Conservation (phyloP, 2,113 vertebrate species). For the Boleophthalmus pectinirostris region DNA sequence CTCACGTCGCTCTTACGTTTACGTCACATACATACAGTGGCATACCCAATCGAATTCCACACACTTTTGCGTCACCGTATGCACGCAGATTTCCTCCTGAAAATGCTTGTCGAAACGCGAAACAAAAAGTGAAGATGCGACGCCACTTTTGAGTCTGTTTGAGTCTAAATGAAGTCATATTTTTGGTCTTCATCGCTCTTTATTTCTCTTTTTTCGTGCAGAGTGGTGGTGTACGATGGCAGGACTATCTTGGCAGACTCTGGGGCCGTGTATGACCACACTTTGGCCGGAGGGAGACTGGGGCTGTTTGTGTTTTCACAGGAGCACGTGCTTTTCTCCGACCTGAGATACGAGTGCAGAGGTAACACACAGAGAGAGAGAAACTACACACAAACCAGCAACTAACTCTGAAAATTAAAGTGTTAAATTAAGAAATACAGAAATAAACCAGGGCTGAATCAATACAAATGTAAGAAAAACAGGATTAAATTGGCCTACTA, state of each 20-base stretch:
- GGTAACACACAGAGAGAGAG: conserved; percentile 76
- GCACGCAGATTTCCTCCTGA: too few species aligned
- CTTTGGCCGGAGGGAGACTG: conserved; percentile 89
- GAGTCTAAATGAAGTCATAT: neutral
- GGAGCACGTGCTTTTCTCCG: conserved; percentile 95
- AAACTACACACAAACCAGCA: neutral
- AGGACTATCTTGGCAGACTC: conserved; percentile 93
- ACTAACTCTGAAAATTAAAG: too few species aligned
- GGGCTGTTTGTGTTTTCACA: conserved; percentile 98
- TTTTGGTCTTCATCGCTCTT: neutral
- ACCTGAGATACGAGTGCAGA: conserved; percentile 96
- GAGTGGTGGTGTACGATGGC: conserved; percentile 93
- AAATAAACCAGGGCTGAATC: too few species aligned
- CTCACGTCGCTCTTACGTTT: too few species aligned
- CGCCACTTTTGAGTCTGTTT: neutral
- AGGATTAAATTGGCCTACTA: too few species aligned
- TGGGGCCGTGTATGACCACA: conserved; percentile 91
- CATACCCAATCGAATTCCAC: too few species aligned
- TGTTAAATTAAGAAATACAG: too few species aligned
- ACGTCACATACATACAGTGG: too few species aligned
- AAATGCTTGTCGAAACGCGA: too few species aligned
- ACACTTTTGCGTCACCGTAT: too few species aligned
- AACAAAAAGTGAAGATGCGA: too few species aligned
- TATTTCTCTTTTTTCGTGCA: conserved; percentile 45
- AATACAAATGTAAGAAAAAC: too few species aligned